These are phyloP conservation scores for Tonatia bakeri DNA, from an alignment of 2,113 vertebrate species.

Conservation along the genomic window DNA sequence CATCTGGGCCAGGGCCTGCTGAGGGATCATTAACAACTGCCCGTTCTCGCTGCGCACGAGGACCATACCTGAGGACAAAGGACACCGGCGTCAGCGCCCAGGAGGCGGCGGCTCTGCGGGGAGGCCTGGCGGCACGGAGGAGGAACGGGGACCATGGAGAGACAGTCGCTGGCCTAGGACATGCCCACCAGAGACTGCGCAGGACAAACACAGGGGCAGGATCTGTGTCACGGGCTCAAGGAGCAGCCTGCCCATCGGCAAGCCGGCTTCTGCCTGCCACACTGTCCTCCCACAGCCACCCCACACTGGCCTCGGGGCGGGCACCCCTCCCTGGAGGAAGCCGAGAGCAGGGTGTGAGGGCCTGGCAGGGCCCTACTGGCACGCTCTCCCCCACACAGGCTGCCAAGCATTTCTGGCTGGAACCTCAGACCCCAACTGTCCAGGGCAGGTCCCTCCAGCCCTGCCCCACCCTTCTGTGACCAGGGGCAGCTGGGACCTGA, in stretches of 20 bases:
- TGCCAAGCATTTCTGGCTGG: neutral
- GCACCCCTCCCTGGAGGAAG: neutral
- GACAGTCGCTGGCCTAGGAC: neutral
- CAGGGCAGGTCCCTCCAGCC: fast-evolving
- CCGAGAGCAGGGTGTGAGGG: fast-evolving
- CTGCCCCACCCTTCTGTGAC: neutral
- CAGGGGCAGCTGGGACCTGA: neutral
- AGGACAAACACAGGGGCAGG: fast-evolving
- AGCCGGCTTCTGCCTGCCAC: neutral
- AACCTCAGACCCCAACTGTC: neutral
- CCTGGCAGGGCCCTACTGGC: neutral
- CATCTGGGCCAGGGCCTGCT: conserved; percentile 95
- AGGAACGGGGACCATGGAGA: neutral
- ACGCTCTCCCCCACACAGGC: fast-evolving
- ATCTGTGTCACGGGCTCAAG: neutral
- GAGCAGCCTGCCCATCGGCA: neutral
- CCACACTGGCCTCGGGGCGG: fast-evolving
- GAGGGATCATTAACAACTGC: conserved; percentile 94
- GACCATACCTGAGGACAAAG: conserved; percentile 89
- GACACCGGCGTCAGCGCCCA: neutral
- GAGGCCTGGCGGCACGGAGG: neutral
- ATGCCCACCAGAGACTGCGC: fast-evolving
- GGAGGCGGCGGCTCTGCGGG: neutral
- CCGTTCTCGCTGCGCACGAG: conserved; percentile 94
- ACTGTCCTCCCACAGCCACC: neutral